Evolutionary conservation across 2,888 invertebrate genomes (phyloP), one percentile per base, ranked within the genome.

Genomic region (Cosmia trapezina): DNA sequence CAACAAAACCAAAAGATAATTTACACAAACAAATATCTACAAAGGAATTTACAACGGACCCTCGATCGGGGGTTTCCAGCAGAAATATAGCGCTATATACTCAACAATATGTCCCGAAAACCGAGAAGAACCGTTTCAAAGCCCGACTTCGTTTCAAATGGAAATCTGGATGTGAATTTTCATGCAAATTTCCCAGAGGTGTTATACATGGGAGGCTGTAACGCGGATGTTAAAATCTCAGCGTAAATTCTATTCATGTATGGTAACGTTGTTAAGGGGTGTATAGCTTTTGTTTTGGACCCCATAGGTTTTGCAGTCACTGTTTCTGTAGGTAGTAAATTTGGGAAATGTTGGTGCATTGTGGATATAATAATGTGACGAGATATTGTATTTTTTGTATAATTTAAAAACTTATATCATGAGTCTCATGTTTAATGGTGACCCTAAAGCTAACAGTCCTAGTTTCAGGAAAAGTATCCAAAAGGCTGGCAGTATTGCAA

Each of bases 111-210:
- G 86, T 81, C 63, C 81, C 74, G 57, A 76, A 85, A 83, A 86
- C 70, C 79, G 76, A 68, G 70, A 71, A 83, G 76, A 65, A 72
- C 80, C 76, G 77, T 81, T 81, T 81, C 79, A 82, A 86, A 86
- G 83, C 77, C 78, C 71, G 85, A 87, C 80, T 87, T 87, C 84
- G 83, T 87, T 87, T 82, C 80, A 81, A 87, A 87, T 87, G 87
- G 87, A 86, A 87, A 87, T 87, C 85, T 83, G 80, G 81, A 54
- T 79, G 83, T 78, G 88, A 86, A 87, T 87, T 87, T 87, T 87
- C 88, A 87, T 87, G 88, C 76, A 87, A 87, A 87, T 87, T 86
- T 87, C 83, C 81, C 85, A 61, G 80, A 87, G 87, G 84, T 87
- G 85, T 86, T 86, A 81, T 85, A 86, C 87, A 83, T 72, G 74